Evolutionary conservation across 2,113 vertebrate genomes (phyloP), one percentile per base, ranked within the genome.

Genomic region (Pelvicachromis taeniatus): DNA sequence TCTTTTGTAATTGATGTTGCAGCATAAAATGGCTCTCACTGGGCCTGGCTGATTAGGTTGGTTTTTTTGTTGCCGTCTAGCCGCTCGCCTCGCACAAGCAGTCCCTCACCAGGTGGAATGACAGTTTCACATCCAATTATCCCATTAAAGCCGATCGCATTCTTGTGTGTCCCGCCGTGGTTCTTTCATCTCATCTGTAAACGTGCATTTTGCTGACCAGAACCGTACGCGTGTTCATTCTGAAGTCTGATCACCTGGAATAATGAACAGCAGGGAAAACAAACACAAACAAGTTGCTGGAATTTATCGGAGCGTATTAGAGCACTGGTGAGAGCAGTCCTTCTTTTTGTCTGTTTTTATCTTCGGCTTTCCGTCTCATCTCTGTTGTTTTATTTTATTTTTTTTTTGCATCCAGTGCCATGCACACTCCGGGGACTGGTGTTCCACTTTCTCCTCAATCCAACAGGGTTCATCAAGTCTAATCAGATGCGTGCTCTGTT

Each of bases 1-100:
- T 93, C 79, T 83, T 92, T 91, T 80, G 91, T 95, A 95, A 96
- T 95, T 95, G 94, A 89, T 94, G 90, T 92, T 90, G 88, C 88
- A 81, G 87, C 87, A 89, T 92, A 89, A 95, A 94, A 95, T 94
- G 89, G 86, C 91, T 95, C 94, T 94, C 89, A 21, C 65, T 75
- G 84, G 91, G 70, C 88, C 82, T 3, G 75, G 82, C 89, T 95
- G 92, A 95, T 95, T 94, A 88, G 88, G 85, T 88, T 84, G 75
- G 7, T 83, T 94, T 90, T 85, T 68, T 73, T 91, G 87, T 93
- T 87, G 83, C 87, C n/a, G 83, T 94, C 87, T 78, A 63, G 78
- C 77, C 56, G 13, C 70, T 88, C 3, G 79, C 50, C 45, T 86
- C 81, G 77, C 61, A 80, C 86, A 84, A 91, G 88, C 85, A 90